Percentiles rank a stretch among this genome's conserved stretches.
Conservation (phyloP, 2,888 invertebrate genomes). For the Cepaea hortensis region DNA sequence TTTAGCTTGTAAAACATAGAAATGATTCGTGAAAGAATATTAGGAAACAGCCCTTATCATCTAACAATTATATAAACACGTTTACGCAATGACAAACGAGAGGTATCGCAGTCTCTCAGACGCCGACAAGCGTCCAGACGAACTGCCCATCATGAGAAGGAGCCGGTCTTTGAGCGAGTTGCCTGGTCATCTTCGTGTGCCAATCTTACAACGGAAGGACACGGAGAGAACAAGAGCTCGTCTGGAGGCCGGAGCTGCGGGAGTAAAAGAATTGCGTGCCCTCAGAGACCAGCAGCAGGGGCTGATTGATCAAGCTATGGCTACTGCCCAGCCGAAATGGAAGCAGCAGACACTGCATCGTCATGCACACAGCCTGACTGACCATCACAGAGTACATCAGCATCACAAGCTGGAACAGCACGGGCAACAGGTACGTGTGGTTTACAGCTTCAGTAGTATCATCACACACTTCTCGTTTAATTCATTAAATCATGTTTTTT, state of each 20-base stretch:
- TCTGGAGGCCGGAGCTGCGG: constrained; percentile 49
- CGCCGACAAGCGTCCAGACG: background rate
- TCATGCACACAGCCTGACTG: background rate
- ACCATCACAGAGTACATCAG: constrained; percentile 17
- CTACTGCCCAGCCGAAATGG: background rate
- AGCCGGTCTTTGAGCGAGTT: constrained; percentile 49
- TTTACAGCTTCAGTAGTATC: background rate
- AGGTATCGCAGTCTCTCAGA: background rate
- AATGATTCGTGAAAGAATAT: too few relatives aligned
- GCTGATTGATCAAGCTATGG: constrained; percentile 41
- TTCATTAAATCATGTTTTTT: too few relatives aligned
- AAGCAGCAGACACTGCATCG: background rate
- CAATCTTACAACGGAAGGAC: constrained; percentile 46
- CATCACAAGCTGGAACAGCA: background rate
- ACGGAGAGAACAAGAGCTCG: constrained; percentile 47
- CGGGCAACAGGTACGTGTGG: constrained; percentile 13
- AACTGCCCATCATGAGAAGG: constrained; percentile 17
- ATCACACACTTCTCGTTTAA: too few relatives aligned
- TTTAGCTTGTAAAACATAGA: too few relatives aligned
- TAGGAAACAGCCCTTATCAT: too few relatives aligned
- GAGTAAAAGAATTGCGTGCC: constrained; percentile 42
- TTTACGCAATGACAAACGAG: constrained; percentile 4
- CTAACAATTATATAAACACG: too few relatives aligned
- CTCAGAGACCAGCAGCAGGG: constrained; percentile 47
- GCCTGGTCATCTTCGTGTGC: constrained; percentile 49